Percentiles rank a stretch among this genome's conserved stretches.
phyloP scores from a whole-genome alignment of 2,888 invertebrate genomes.

The Andrena haemorrhoa region DNA sequence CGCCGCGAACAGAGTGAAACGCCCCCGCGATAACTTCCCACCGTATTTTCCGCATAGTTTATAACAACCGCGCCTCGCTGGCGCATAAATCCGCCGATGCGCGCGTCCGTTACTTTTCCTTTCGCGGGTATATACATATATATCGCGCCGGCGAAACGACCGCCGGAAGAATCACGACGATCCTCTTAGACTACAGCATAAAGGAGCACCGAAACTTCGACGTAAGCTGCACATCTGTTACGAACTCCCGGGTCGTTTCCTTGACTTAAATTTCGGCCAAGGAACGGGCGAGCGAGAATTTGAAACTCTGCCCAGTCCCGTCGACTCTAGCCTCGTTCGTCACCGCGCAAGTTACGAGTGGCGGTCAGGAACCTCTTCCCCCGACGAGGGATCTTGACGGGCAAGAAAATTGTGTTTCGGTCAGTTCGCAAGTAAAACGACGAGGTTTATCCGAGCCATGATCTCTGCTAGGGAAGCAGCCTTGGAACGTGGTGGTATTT shows the following conservation, averaged over 20 bases:
- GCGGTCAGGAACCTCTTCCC: constrained; percentile 18
- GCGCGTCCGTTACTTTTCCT: background rate
- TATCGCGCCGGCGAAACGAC: background rate
- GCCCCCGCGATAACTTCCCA: background rate
- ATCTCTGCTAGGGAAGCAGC: constrained; percentile 17
- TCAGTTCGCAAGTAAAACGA: constrained; percentile 28
- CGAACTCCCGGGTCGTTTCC: constrained; percentile 48
- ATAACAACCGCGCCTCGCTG: background rate
- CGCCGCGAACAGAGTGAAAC: background rate
- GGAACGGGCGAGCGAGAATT: constrained; percentile 44
- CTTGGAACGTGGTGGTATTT: too few species aligned
- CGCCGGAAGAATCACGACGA: constrained; percentile 12
- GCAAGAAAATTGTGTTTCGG: constrained; percentile 49
- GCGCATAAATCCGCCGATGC: background rate
- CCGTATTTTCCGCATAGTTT: constrained; percentile 2
- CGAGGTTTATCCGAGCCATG: background rate
- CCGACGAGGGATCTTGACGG: constrained; percentile 34
- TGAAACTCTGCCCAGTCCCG: constrained; percentile 53
- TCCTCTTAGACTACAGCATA: constrained; percentile 1
- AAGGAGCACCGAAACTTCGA: background rate
- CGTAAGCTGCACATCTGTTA: constrained; percentile 54
- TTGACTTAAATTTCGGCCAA: constrained; percentile 55
- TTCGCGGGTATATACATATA: background rate
- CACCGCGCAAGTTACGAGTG: constrained; percentile 46
- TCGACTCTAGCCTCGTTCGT: constrained; percentile 53